These are phyloP conservation scores for Atta texana DNA, from an alignment of 1,140 invertebrate species.

Conservation along the genomic window DNA sequence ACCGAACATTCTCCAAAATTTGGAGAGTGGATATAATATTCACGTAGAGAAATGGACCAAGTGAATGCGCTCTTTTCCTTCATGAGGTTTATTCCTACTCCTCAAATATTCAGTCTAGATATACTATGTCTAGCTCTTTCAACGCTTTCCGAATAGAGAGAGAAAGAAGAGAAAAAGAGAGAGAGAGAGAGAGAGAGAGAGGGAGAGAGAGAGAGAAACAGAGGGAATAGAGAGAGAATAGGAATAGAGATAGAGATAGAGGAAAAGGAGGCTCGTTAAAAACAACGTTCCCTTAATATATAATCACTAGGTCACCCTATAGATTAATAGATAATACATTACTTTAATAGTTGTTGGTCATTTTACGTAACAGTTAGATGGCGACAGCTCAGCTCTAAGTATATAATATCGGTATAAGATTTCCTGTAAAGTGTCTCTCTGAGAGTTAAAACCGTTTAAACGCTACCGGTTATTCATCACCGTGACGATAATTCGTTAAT, in stretches of 20 bases:
- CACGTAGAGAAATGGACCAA: too few relatives aligned
- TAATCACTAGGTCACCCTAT: constrained; percentile 78
- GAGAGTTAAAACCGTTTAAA: constrained; percentile 79
- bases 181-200: constrained; percentile 21
- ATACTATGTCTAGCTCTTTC: background rate
- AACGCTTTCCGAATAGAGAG: constrained; percentile 35
- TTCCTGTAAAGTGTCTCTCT: constrained; percentile 71
- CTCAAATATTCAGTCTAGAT: too few relatives aligned
- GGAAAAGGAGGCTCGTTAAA: constrained; percentile 65
- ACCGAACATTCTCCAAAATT: too few relatives aligned
- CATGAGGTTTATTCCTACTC: too few relatives aligned
- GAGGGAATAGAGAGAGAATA: constrained; percentile 26
- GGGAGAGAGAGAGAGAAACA: constrained; percentile 37
- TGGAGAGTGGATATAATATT: too few relatives aligned
- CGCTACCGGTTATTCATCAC: constrained; percentile 71
- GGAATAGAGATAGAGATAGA: constrained; percentile 15
- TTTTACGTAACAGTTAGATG: constrained; percentile 80
- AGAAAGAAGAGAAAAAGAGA: constrained; percentile 37
- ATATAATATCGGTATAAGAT: constrained; percentile 73
- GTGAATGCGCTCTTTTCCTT: too few relatives aligned
- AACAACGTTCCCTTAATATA: constrained; percentile 68
- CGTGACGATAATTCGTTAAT: constrained; percentile 66
- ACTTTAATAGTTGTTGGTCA: constrained; percentile 78
- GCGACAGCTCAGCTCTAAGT: constrained; percentile 73
- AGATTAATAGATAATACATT: constrained; percentile 78